phyloP scores from a whole-genome alignment of 64 coral and sea anemone species.

The Catalaphyllia jardinei region DNA sequence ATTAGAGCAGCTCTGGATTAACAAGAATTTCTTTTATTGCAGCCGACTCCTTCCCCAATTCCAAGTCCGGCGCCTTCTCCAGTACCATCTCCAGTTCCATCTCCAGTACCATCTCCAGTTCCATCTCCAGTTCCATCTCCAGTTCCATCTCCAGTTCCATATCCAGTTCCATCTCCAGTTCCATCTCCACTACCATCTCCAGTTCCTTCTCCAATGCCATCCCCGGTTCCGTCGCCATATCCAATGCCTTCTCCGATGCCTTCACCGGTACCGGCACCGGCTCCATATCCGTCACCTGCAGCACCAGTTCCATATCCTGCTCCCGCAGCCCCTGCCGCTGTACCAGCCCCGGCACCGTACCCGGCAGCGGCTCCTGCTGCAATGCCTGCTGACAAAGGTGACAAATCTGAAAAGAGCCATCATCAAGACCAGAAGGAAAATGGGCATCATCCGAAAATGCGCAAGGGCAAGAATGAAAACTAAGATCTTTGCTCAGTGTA shows the following conservation, averaged over 20 bases:
- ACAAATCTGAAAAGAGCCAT: not conserved
- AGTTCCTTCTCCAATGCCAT: not conserved
- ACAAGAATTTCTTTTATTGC: not conserved
- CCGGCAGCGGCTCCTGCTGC: not conserved
- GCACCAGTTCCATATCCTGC: not conserved
- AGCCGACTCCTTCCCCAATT: not conserved
- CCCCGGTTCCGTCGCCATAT: not conserved
- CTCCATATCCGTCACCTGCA: too few species aligned
- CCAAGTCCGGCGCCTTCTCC: not conserved
- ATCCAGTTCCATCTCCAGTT: constrained; percentile 10
- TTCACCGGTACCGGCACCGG: not conserved
- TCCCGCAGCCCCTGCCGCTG: too few species aligned
- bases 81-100: constrained; percentile 7
- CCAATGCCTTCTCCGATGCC: not conserved
- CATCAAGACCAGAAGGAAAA: not conserved
- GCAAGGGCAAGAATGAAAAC: not conserved
- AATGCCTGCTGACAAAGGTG: constrained; percentile 6
- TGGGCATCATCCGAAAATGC: not conserved
- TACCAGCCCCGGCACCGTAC: not conserved
- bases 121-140: constrained; percentile 32
- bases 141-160: not conserved
- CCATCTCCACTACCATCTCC: constrained; percentile 16
- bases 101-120: constrained; percentile 29
- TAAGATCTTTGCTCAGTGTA: not conserved
- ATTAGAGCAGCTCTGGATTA: too few species aligned